Conservation (phyloP, 2,797 vertebrate genomes). For the Poeciliopsis paucimaculata region DNA sequence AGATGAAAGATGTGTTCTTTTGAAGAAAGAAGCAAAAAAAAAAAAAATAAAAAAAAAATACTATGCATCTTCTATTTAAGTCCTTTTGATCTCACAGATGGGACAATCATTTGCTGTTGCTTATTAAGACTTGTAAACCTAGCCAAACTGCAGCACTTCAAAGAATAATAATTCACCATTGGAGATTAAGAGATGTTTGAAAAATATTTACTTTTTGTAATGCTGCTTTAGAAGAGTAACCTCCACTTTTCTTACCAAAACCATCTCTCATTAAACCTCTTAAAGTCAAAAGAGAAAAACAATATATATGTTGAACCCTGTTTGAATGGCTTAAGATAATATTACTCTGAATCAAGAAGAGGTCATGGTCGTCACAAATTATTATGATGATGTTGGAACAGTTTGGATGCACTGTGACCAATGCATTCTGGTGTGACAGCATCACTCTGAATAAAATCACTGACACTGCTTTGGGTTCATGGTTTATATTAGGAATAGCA, state of each 20-base stretch:
- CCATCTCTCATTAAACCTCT: not conserved
- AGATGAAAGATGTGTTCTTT: too few species aligned
- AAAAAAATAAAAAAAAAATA: not conserved
- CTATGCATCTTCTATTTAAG: not conserved
- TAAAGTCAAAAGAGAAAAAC: not conserved
- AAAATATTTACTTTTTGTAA: not conserved
- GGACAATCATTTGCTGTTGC: not conserved
- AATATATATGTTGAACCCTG: not conserved
- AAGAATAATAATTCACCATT: not conserved
- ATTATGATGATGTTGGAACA: not conserved
- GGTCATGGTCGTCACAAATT: not conserved
- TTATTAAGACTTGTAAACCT: not conserved
- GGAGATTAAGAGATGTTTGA: not conserved
- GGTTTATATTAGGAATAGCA: slow-evolving; percentile 2
- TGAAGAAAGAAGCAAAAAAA: not conserved
- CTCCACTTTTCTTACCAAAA: not conserved
- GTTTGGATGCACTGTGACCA: slow-evolving; percentile 1
- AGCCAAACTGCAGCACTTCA: not conserved
- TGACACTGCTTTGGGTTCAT: not conserved
- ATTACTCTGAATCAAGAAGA: not conserved
- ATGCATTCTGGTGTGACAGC: not conserved
- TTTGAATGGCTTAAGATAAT: not conserved
- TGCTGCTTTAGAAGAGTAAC: not conserved
- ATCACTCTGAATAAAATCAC: slow-evolving; percentile 11
- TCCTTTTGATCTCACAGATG: not conserved